Base-by-base conservation (phyloP, 1,140 invertebrate genomes). In the Hirudo medicinalis region DNA sequence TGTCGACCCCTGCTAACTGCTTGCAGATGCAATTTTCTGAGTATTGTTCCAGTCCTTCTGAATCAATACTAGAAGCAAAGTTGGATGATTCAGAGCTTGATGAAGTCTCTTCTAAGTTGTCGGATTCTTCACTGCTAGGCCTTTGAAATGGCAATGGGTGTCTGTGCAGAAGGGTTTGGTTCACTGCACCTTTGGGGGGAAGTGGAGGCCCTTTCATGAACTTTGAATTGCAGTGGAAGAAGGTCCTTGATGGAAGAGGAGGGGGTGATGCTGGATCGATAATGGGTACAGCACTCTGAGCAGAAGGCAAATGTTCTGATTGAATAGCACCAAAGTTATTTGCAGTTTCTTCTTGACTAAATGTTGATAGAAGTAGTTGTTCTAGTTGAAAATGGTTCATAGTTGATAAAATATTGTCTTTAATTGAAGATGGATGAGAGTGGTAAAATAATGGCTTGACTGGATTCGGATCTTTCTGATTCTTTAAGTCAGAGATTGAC, bases 21-120 rank as follows among this genome's bases (percentile, higher is more conserved):
- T 63, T 63, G 22, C 57, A 63, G 22, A 63, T 25, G 57, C 57
- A 63, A 63, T 8, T 63, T 22, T 63, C 57, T 22, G 57, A 32
- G 29, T 32, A 63, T 22, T 32, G 22, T 63, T 22, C 57, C 22
- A 32, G 57, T 25, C 57, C 57, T 63, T 25, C 57, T 13, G 57
- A 63, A 32, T 63, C 57, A 13, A 25, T 63, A 63, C 57, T 63
- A n/a, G 57, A 32, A 11, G 22, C 29, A 32, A 63, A 63, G 19
- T 22, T 63, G 29, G 57, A 63, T 32, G 57, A 63, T 25, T 63
- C 57, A 63, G 57, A 63, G 29, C 22, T 32, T 63, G 22, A 22
- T n/a, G 57, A 63, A 22, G 57, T 11, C 20, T 63, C 57, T 32
- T 63, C 57, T 22, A 63, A 22, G 11, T 25, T 63, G 57, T 63